A percentile compares a stretch with the other conserved stretches of the same genome.
phyloP scores from a whole-genome alignment of 2,113 vertebrate species.

The Rhinolophus ferrumequinum region DNA sequence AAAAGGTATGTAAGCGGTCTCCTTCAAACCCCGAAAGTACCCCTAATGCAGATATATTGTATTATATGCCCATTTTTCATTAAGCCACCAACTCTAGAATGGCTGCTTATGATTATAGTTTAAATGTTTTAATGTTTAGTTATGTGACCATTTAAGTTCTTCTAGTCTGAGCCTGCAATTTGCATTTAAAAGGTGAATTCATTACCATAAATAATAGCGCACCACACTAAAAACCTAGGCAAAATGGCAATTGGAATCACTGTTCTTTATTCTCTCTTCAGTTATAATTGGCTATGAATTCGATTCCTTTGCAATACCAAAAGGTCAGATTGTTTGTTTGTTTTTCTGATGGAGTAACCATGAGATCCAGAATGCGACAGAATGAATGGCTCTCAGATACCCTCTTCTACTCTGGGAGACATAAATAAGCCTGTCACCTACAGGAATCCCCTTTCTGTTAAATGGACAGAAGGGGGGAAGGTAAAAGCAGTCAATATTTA shows the following conservation, averaged over 20 bases:
- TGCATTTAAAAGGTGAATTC: background rate
- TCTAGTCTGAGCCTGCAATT: background rate
- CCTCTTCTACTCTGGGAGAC: background rate
- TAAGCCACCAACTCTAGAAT: background rate
- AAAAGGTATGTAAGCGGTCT: background rate
- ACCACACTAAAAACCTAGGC: background rate
- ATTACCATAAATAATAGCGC: background rate
- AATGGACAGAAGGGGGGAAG: background rate
- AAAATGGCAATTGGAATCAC: background rate
- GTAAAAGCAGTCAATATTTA: background rate
- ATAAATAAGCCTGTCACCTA: background rate
- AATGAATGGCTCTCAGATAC: background rate
- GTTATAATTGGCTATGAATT: background rate
- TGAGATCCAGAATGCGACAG: background rate
- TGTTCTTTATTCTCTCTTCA: background rate
- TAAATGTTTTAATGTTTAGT: background rate
- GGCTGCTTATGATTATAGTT: background rate
- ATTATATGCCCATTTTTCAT: background rate
- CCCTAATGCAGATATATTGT: background rate
- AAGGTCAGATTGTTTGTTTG: background rate
- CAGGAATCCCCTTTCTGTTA: background rate
- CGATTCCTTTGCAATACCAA: background rate
- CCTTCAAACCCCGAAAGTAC: background rate
- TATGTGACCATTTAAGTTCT: background rate
- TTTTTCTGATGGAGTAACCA: background rate